phyloP scores from a whole-genome alignment of 2,797 vertebrate genomes.

The Cheirogaleus major region DNA sequence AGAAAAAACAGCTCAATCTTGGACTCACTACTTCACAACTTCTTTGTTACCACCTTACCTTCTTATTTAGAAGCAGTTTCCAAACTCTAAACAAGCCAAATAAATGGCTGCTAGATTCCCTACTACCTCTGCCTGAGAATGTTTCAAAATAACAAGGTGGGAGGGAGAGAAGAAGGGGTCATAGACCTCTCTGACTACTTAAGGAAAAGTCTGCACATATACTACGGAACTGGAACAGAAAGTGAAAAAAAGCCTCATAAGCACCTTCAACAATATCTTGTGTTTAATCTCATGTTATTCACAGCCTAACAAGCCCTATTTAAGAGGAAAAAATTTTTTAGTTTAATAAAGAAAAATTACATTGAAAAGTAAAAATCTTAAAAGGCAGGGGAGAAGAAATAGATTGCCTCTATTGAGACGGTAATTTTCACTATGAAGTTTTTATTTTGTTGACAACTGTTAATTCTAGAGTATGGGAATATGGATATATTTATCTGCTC shows the following conservation, averaged over 20 bases:
- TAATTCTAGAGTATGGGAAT: not conserved
- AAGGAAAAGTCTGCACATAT: not conserved
- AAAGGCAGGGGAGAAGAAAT: not conserved
- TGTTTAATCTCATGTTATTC: constrained; percentile 2
- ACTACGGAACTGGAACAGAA: not conserved
- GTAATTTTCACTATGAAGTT: not conserved
- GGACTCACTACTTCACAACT: not conserved
- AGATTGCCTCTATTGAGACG: not conserved
- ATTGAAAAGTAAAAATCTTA: constrained; percentile 8
- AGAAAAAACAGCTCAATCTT: not conserved
- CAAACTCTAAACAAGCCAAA: constrained; percentile 28
- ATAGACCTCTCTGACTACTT: not conserved
- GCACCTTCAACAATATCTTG: not conserved
- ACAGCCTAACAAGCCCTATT: not conserved
- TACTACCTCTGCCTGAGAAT: not conserved
- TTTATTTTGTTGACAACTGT: constrained; percentile 33
- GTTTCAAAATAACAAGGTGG: constrained; percentile 8
- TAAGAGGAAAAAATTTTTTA: not conserved
- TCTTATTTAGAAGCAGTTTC: constrained; percentile 30
- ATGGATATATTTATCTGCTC: not conserved
- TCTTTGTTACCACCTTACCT: not conserved
- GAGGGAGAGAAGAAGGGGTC: not conserved
- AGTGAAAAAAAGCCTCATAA: not conserved
- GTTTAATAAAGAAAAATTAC: constrained; percentile 10
- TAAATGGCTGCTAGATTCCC: not conserved